These are phyloP conservation scores for Melinopterus prodromus DNA, from an alignment of 2,888 invertebrate genomes.

Conservation along the genomic window DNA sequence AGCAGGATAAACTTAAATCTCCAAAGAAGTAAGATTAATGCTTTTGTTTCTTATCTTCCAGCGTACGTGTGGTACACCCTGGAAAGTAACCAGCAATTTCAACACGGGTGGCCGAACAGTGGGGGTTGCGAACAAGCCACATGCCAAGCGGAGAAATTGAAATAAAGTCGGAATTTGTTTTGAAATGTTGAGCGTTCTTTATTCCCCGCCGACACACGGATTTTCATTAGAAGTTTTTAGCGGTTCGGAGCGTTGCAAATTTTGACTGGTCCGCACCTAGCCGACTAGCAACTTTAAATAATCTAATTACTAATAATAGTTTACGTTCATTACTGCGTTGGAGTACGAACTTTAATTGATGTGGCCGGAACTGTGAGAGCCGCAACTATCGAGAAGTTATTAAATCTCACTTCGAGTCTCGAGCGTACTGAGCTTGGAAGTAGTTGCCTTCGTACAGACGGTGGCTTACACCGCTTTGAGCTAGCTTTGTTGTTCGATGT, in stretches of 20 bases:
- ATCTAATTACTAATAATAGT: neutral
- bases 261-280: neutral
- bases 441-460: neutral
- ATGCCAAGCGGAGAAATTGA: neutral
- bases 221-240: neutral
- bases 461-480: neutral
- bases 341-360: neutral
- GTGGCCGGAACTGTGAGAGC: neutral
- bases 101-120: neutral
- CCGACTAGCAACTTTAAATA: neutral
- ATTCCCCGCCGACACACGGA: neutral
- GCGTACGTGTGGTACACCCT: neutral
- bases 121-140: neutral
- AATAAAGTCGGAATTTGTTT: conserved; percentile 4
- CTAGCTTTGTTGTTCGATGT: neutral
- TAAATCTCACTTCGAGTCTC: neutral
- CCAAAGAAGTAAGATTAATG: neutral
- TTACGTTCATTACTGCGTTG: neutral
- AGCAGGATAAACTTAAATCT: neutral
- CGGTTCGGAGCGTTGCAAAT: neutral
- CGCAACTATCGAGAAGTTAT: neutral
- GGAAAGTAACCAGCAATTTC: neutral
- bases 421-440: neutral
- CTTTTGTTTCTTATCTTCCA: neutral
- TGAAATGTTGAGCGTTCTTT: neutral